phyloP scores from a whole-genome alignment of 2,797 vertebrate species.

The Enteromius viviparus region DNA sequence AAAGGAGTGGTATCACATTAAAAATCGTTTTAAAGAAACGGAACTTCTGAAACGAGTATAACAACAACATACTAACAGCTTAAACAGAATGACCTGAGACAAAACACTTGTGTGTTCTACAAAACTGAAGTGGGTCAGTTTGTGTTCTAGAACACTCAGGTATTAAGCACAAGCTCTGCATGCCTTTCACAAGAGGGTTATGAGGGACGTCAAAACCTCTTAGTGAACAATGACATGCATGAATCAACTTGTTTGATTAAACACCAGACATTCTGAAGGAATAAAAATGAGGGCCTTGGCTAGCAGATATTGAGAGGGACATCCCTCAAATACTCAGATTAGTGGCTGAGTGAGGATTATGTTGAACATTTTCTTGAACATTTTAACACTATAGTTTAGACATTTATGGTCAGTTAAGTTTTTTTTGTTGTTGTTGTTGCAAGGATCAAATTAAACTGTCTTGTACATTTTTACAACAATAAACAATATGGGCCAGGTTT shows the following conservation, averaged over 20 bases:
- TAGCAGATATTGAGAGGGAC: not conserved
- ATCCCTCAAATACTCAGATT: not conserved
- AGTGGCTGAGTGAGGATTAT: not conserved
- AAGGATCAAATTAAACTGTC: not conserved
- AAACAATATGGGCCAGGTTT: not conserved
- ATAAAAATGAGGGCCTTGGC: not conserved
- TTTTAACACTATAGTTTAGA: not conserved
- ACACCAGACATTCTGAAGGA: constrained; percentile 2
- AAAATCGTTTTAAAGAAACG: not conserved
- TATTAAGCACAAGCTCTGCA: constrained; percentile 15
- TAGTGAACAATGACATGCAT: constrained; percentile 14
- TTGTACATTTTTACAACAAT: not conserved
- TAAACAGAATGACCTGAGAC: not conserved
- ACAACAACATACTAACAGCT: not conserved
- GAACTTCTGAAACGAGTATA: not conserved
- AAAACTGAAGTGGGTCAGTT: constrained; percentile 8
- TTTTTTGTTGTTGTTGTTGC: not conserved
- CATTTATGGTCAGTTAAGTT: not conserved
- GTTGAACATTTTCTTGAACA: not conserved
- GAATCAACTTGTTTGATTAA: constrained; percentile 27
- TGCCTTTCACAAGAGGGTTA: constrained; percentile 14
- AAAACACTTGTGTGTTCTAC: not conserved
- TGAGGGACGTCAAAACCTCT: not conserved
- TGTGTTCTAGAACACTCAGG: constrained; percentile 17
- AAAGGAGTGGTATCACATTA: not conserved